These are phyloP conservation scores for Asbolus verrucosus DNA, from an alignment of 1,140 invertebrate species.

Conservation along the genomic window DNA sequence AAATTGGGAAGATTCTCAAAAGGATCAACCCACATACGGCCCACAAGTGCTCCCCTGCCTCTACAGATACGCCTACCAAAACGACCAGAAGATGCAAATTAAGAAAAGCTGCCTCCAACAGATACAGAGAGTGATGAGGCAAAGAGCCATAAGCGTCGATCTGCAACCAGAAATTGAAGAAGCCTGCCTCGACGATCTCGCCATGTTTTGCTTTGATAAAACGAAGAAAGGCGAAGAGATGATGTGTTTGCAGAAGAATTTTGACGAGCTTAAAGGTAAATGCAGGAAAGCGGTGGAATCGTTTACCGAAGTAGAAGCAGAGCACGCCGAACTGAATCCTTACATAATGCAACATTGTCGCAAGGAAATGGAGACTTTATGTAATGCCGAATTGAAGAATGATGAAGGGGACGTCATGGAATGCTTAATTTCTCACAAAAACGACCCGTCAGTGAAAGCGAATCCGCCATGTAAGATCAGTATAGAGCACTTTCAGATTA, in stretches of 20 bases:
- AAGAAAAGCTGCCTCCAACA: slow-evolving; percentile 77
- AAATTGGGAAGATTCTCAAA: slow-evolving; percentile 79
- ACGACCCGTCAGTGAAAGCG: slow-evolving; percentile 79
- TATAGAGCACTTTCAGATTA: slow-evolving; percentile 94
- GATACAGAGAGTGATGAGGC: slow-evolving; percentile 91
- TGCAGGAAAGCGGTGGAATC: slow-evolving; percentile 69
- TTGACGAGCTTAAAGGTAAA: slow-evolving; percentile 73
- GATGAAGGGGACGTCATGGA: slow-evolving; percentile 91
- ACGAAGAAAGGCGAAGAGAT: slow-evolving; percentile 90
- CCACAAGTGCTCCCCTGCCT: slow-evolving; percentile 93
- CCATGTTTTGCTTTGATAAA: slow-evolving; percentile 84
- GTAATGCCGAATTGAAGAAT: slow-evolving; percentile 77
- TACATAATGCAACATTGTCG: slow-evolving; percentile 86
- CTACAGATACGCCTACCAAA: slow-evolving; percentile 67
- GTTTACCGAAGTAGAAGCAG: slow-evolving; percentile 90
- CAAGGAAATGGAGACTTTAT: slow-evolving; percentile 85
- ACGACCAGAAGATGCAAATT: slow-evolving; percentile 39
- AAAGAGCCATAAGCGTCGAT: slow-evolving; percentile 91
- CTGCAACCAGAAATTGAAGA: slow-evolving; percentile 95
- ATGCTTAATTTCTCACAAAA: slow-evolving; percentile 94
- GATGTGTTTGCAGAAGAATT: slow-evolving; percentile 91
- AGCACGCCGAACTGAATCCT: slow-evolving; percentile 87
- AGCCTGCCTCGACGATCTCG: slow-evolving; percentile 87
- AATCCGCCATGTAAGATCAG: slow-evolving; percentile 90
- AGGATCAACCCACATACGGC: slow-evolving; percentile 75